Evolutionary conservation across 2,888 invertebrate genomes (phyloP), one percentile per base, ranked within the genome.

Genomic region (Drosophila diplacantha): DNA sequence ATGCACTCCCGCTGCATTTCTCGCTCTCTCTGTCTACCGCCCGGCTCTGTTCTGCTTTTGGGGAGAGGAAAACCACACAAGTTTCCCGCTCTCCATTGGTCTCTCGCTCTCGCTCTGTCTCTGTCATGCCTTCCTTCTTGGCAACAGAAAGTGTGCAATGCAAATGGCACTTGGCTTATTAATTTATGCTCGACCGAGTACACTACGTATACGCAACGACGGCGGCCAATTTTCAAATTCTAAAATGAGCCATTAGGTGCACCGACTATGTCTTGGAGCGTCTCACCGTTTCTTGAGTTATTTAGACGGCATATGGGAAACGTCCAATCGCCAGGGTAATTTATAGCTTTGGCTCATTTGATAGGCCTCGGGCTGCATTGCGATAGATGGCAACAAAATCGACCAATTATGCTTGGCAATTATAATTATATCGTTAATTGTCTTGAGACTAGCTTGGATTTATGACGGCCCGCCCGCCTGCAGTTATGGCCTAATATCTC

Each of bases 91-190:
- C 54, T 41, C 12, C 12, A 11, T 12, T 11, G 26, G 26, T 16
- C 26, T 43, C 24, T 9, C 9, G 24, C 26, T 43, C 24, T 9
- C 9, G 24, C 24, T 16, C 29, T 49, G 38, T 20, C 22, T 34
- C 41, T 18, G 14, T 26, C 44, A 4, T 22, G 43, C 14, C 26
- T n/a, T 26, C 37, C 63, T 55, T 46, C 74, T 50, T 76, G 62
- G 70, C 67, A 80, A 77, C 82, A 70, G 63, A 24, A 54, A 65
- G 50, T 75, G 79, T 69, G 76, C 76, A 77, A 41, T 50, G 53
- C 14, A 41, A 43, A 32, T 54, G 47, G 39, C 60, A 65, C 55
- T 63, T 68, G 55, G 50, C 56, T 46, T 43, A 41, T 47, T 67
- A 72, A 64, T 73, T 72, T 69, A 81, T 74, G 60, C 66, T 57